phyloP scores from a whole-genome alignment of 2,113 vertebrate species.

The Zapus hudsonius region DNA sequence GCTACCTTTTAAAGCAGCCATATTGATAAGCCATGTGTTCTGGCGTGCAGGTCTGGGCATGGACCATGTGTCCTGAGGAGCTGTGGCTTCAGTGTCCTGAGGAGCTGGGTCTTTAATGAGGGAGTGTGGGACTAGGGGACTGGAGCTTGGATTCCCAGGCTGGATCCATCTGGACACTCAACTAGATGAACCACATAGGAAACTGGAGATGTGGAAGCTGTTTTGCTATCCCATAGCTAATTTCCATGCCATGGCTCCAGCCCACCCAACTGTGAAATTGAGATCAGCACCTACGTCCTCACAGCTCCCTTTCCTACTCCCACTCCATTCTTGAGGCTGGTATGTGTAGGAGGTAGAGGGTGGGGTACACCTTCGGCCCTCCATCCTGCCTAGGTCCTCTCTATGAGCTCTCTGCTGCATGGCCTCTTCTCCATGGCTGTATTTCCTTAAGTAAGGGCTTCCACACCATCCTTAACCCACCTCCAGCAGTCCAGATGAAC shows the following conservation, averaged over 20 bases:
- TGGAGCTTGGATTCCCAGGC: neutral
- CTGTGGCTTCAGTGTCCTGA: fast-evolving
- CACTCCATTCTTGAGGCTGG: neutral
- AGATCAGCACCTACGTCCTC: constrained; percentile 52
- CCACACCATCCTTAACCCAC: neutral
- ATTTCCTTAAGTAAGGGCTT: neutral
- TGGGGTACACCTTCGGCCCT: neutral
- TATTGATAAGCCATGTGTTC: fast-evolving
- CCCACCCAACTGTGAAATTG: constrained; percentile 66
- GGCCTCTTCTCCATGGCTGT: neutral
- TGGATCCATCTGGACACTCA: neutral
- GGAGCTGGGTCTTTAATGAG: fast-evolving
- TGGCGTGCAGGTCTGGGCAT: fast-evolving
- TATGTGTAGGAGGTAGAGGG: neutral
- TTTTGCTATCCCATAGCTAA: constrained; percentile 56
- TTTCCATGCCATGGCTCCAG: constrained; percentile 28
- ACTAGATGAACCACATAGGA: constrained; percentile 1
- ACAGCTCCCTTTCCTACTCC: neutral
- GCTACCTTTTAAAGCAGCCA: neutral
- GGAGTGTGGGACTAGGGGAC: neutral
- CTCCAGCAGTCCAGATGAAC: neutral
- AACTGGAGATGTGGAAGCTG: neutral
- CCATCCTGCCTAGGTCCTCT: neutral
- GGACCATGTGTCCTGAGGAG: neutral
- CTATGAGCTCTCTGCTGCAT: neutral